Base-by-base conservation (phyloP, 1,140 invertebrate genomes). In the Drosophila sproati region DNA sequence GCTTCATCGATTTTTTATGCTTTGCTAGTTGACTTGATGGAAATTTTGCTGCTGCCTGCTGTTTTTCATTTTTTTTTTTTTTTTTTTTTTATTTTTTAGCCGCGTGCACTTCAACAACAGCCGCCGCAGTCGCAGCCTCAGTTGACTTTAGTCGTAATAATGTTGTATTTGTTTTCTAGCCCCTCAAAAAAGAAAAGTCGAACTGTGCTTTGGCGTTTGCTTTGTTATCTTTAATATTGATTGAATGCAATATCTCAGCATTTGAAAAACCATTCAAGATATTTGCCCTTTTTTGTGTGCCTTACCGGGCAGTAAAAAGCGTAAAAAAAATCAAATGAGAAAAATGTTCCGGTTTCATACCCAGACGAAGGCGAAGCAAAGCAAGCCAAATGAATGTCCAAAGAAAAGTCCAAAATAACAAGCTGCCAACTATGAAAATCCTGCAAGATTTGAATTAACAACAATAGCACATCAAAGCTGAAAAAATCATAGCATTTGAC, bases 1-100 rank as follows among this genome's bases (percentile, higher is more conserved):
- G 77, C 69, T 73, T 77, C 77, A 80, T 80, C 70, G 74, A 73
- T 77, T 80, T 80, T 78, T 62, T 79, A 66, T 76, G 77, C 77
- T 73, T 79, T 77, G 69, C 68, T 79, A 74, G 35, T 68, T 79
- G 39, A 69, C 52, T 71, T 78, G 75, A 78, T 78, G 78, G 71
- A 75, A 78, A 80, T 70, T 70, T n/a, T 43, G 39, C 10, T 43
- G 39, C 57, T 34, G 63, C 3, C 32, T 48, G 4, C 34, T 35
- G 20, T 8, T 34, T 6, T 12, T 47, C 50, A 12, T 35, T 59
- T 20, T 45, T 39, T 64, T 35, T 51, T 55, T 10, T 52, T 52
- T 54, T 20, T 20, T 20, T 43, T 7, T 10, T 20, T 35, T 12
- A 3, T 50, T 39, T 69, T 67, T 73, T 45, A 66, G 45, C 32